Evolutionary conservation across 2,888 invertebrate species (phyloP), one percentile per base, ranked within the genome.

Genomic region (Drosophila ustulata): DNA sequence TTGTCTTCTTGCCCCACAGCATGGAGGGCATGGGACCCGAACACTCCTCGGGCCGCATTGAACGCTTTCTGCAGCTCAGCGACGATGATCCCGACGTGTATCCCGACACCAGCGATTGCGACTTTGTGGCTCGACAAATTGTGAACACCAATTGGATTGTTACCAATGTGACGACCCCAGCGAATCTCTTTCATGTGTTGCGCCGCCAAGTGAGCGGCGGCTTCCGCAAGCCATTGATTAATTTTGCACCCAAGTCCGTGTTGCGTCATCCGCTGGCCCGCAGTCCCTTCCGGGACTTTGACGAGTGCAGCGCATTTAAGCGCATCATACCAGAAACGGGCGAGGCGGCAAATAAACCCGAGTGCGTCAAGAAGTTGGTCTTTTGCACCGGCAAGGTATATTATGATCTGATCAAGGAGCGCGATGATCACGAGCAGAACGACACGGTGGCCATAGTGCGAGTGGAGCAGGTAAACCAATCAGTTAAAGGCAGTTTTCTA

Each of bases 241-340:
- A 99, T 56, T 98, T 99, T 96, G 97, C 98, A 56, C 99, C 99
- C 63, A 99, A 99, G 93, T 98, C 98, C 26, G 93, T 99, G 90
- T 94, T 99, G 75, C 95, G 99, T 78, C 98, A 98, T 91, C 98
- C 99, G 2, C 96, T 98, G 92, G 97, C 97, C 47, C 96, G 96
- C 86, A 98, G 98, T 63, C 96, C 96, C 67, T 98, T 99, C 91
- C 97, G 98, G 89, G 96, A 97, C 59, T 98, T 99, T 97, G 93
- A 94, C 46, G 96, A 97, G 55, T 94, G 95, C 71, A 97, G 97
- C 13, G 94, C 94, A 75, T 97, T 97, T 92, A 93, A 94, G 70
- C 86, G 95, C 41, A 91, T 95, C 11, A 95, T 97, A 64, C 94
- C 95, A 1, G 74, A 76, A 9, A 86, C 74, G 0, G 96, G 95